Percentiles rank a stretch among this genome's conserved stretches.
Conservation (phyloP, 2,797 vertebrate genomes). For the Hydrolagus colliei region DNA sequence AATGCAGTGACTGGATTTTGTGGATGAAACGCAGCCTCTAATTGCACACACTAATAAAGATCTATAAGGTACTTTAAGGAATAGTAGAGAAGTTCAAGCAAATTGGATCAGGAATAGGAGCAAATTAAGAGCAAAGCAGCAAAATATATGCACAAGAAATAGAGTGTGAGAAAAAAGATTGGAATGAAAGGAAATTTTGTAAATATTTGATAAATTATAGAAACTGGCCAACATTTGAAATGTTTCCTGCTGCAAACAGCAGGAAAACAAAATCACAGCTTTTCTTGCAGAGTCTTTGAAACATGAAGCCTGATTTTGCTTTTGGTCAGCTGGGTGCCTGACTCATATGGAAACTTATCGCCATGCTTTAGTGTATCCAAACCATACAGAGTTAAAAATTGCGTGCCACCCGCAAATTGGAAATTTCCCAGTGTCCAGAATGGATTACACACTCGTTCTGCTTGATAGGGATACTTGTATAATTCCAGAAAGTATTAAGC, state of each 20-base stretch:
- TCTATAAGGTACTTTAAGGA: not conserved
- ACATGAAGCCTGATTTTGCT: not conserved
- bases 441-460: too few relatives aligned
- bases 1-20: too few relatives aligned
- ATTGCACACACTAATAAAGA: not conserved
- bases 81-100: not conserved
- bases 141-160: not conserved
- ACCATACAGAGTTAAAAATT: too few relatives aligned
- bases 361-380: too few relatives aligned
- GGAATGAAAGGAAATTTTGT: not conserved
- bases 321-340: not conserved
- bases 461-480: too few relatives aligned
- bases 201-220: not conserved
- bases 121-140: too few relatives aligned
- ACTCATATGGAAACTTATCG: too few relatives aligned
- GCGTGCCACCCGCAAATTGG: too few relatives aligned
- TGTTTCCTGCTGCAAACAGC: not conserved
- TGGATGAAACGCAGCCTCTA: too few relatives aligned
- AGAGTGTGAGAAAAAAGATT: not conserved
- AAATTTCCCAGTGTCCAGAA: too few relatives aligned
- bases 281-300: not conserved
- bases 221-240: not conserved
- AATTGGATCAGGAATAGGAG: too few relatives aligned
- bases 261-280: not conserved
- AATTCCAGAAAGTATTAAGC: too few relatives aligned